Base-by-base conservation (phyloP, 2,888 invertebrate genomes). In the Dicyrtomina minuta region DNA sequence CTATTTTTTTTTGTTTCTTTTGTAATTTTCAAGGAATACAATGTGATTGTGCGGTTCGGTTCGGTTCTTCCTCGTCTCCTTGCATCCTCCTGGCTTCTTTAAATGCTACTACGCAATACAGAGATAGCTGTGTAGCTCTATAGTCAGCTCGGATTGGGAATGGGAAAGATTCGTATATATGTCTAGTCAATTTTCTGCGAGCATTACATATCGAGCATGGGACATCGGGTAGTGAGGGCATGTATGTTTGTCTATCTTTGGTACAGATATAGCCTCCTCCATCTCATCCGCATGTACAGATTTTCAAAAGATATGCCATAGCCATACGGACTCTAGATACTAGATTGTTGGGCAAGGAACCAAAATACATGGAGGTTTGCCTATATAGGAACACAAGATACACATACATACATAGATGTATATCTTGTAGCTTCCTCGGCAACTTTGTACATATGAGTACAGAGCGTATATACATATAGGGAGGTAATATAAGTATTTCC, bases 61-160 rank as follows among this genome's bases (percentile, higher is more conserved):
- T 58, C 58, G 58, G 58, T 39, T 58, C 41, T 49, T n/a, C 13
- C 15, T 55, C 5, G n/a, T 1, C 20, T 41, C 10, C 13, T 43
- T 15, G 24, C 60, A 33, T 58, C 26, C 22, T 39, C 22, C 24
- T 60, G 24, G 43, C 41, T 60, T 43, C 55, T 27, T 55, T 27
- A 24, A 33, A 3, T 33, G 33, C 24, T 62, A 66, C 55, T 66
- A 66, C 66, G 66, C 66, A 66, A 66, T 46, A 66, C 33, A 33
- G 33, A 33, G 33, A 33, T 33, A 33, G 33, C 33, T 33, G 33
- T 33, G 8, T 33, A 33, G 33, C 33, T 8, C n/a, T n/a, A n/a
- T n/a, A n/a, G 33, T 33, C 33, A 33, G 33, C n/a, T n/a, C n/a
- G n/a, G n/a, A n/a, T n/a, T 33, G 33, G 33, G 33, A 33, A 33